phyloP scores from a whole-genome alignment of 2,888 invertebrate genomes.

The Epistrophe grossulariae region DNA sequence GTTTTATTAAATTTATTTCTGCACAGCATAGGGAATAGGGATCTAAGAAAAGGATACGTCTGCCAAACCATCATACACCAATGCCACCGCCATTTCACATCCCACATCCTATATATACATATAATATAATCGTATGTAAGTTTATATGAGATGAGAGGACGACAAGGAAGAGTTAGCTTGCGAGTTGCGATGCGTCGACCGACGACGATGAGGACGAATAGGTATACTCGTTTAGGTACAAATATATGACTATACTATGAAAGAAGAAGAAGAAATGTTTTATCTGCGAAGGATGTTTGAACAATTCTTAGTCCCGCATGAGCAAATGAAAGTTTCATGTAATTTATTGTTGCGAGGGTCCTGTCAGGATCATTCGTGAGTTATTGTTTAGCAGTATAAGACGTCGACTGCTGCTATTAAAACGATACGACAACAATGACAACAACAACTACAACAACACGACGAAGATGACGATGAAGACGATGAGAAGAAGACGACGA shows the following conservation, averaged over 20 bases:
- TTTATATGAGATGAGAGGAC: slow-evolving; percentile 22
- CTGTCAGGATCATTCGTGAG: slow-evolving; percentile 57
- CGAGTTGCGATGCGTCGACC: slow-evolving; percentile 25
- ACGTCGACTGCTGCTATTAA: slow-evolving; percentile 49
- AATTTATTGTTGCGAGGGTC: slow-evolving; percentile 65
- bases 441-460: not conserved
- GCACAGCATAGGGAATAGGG: slow-evolving; percentile 18
- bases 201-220: not conserved
- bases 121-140: slow-evolving; percentile 24
- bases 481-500: not conserved
- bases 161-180: slow-evolving; percentile 4
- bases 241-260: slow-evolving; percentile 11
- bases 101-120: not conserved
- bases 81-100: not conserved
- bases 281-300: slow-evolving; percentile 59
- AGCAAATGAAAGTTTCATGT: slow-evolving; percentile 60
- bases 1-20: slow-evolving; percentile 69
- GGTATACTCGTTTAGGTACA: no score
- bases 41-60: slow-evolving; percentile 40
- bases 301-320: slow-evolving; percentile 62
- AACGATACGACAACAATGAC: slow-evolving; percentile 8
- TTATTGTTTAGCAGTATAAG: slow-evolving; percentile 51
- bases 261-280: slow-evolving; percentile 44
- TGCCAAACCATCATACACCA: slow-evolving; percentile 25
- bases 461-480: not conserved